Percentiles rank a stretch among this genome's conserved stretches.
Evolutionary conservation across 2,888 invertebrate genomes (phyloP).

Genomic region (Cacoxenus indagator): DNA sequence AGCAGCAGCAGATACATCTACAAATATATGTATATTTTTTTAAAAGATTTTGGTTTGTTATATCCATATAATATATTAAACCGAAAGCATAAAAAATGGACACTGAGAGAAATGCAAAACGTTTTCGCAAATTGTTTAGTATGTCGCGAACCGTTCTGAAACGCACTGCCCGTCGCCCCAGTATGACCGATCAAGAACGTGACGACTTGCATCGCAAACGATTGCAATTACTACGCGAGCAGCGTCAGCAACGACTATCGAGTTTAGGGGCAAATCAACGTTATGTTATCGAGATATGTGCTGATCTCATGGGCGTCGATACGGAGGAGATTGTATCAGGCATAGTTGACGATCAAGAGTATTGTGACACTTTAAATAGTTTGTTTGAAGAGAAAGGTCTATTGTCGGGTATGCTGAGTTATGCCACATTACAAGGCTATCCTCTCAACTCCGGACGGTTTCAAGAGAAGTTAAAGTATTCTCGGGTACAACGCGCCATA

Average conservation of each 20-base stretch:
- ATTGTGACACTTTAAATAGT: conserved; percentile 76
- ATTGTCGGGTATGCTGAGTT: conserved; percentile 77
- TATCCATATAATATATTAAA: background rate
- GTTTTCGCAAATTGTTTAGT: conserved; percentile 58
- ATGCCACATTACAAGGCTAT: conserved; percentile 77
- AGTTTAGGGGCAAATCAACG: conserved; percentile 72
- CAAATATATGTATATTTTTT: background rate
- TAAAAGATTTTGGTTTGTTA: background rate
- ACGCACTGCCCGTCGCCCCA: conserved; percentile 54
- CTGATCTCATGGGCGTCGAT: conserved; percentile 79
- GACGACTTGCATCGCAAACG: conserved; percentile 57
- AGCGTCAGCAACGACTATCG: conserved; percentile 57
- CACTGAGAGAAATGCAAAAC: conserved; percentile 55
- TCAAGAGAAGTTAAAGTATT: conserved; percentile 53
- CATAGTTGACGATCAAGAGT: conserved; percentile 77
- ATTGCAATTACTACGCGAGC: conserved; percentile 50
- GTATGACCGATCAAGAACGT: conserved; percentile 55
- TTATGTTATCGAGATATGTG: conserved; percentile 78
- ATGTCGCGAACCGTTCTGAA: conserved; percentile 63
- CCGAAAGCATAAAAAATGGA: conserved; percentile 23
- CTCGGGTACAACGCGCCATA: conserved; percentile 73
- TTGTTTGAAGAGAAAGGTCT: conserved; percentile 76
- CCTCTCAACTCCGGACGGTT: conserved; percentile 71
- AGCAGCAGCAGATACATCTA: background rate
- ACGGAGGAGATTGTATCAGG: conserved; percentile 79